Evolutionary conservation across 2,113 vertebrate species (phyloP), one percentile per base, ranked within the genome.

Genomic region (Tympanuchus pallidicinctus): DNA sequence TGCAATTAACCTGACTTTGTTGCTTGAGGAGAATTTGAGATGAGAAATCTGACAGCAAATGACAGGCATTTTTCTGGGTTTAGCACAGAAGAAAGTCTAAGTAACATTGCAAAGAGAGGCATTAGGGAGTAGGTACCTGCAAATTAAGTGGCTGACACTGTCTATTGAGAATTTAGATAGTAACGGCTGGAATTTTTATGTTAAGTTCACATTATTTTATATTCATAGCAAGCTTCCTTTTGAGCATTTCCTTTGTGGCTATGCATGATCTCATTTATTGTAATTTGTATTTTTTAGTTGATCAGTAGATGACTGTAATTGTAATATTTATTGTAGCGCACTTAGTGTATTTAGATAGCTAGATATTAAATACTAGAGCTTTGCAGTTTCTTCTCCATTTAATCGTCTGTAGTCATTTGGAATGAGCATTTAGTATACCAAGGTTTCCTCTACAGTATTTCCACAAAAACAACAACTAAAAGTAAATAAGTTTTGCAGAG

Each of bases 1-100:
- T 99, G 99, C 99, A 99, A 99, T 99, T 99, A 99, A 99, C 99
- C 99, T 98, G 98, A 98, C 98, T 99, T 98, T 99, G 99, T 99
- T 99, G 99, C 99, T 99, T 98, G 98, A 99, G 99, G 99, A 99
- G 98, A 99, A 98, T 98, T 98, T 98, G 98, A 98, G 98, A 99
- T 99, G 99, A 99, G 98, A 98, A 98, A 98, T 98, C 98, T 99
- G 99, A 99, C 99, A 99, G 99, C 98, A 98, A 98, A 98, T 99
- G 99, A 99, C 98, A 98, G 98, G 98, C 98, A 98, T 99, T 99
- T 99, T 98, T 99, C 98, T 98, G 98, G 98, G 98, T 99, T 98
- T 99, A 99, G 98, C 98, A 98, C 98, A 99, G 99, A 99, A 99
- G 98, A 99, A 99, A 99, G 98, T 99, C 98, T 98, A 98, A 98